These are phyloP conservation scores for Plecotus auritus DNA, from an alignment of 2,113 vertebrate genomes.

Conservation along the genomic window DNA sequence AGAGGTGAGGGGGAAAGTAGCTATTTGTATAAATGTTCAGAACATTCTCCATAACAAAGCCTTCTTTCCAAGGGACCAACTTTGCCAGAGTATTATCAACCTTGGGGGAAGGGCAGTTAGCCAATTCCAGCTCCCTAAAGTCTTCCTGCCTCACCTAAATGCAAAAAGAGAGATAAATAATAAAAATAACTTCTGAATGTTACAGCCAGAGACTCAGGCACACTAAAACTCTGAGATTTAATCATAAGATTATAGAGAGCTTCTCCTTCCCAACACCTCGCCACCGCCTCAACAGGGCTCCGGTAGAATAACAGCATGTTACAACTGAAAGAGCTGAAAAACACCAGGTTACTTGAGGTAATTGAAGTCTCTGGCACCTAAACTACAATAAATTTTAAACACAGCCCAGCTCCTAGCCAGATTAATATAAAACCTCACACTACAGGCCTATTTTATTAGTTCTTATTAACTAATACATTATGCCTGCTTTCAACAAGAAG, in stretches of 20 bases:
- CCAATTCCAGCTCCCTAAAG: not conserved
- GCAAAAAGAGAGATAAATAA: not conserved
- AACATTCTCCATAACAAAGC: not conserved
- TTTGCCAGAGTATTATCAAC: not conserved
- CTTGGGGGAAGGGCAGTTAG: not conserved
- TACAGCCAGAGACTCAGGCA: not conserved
- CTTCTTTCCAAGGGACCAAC: not conserved
- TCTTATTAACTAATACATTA: not conserved
- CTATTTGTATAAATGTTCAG: not conserved
- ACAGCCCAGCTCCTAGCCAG: not conserved
- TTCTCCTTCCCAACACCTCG: not conserved
- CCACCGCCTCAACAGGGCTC: not conserved
- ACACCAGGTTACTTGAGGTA: not conserved
- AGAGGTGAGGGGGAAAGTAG: not conserved
- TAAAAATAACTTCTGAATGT: not conserved
- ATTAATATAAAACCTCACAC: not conserved
- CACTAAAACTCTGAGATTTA: not conserved
- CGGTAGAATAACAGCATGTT: not conserved
- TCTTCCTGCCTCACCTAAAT: not conserved
- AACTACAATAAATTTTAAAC: not conserved
- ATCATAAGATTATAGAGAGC: not conserved
- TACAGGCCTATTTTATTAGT: not conserved
- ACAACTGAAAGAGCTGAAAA: not conserved
- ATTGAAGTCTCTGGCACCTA: not conserved
- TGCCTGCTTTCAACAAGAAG: not conserved